These are phyloP conservation scores for Cheilosia variabilis DNA, from an alignment of 2,888 invertebrate species.

Conservation along the genomic window DNA sequence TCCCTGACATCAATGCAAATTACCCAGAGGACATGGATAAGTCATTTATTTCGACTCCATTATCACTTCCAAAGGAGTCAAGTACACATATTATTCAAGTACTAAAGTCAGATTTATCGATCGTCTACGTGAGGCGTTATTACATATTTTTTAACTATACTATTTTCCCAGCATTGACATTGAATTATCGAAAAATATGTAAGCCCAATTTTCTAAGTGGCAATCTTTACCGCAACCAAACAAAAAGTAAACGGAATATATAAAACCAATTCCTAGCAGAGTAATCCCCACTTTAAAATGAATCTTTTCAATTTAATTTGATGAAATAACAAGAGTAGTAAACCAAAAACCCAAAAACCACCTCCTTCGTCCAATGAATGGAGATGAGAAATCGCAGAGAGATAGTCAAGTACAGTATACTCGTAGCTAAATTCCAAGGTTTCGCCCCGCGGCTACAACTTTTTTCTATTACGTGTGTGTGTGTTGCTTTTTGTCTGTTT, in stretches of 20 bases:
- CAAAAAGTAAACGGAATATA: not conserved
- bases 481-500: slow-evolving; percentile 19
- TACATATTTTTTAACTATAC: no score
- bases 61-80: no score
- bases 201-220: no score
- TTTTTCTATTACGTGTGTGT: not conserved
- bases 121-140: no score
- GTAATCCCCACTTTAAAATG: slow-evolving; percentile 29
- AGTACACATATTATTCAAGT: no score
- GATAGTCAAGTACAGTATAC: slow-evolving; percentile 25
- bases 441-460: slow-evolving; percentile 21
- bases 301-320: slow-evolving; percentile 48
- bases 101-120: no score
- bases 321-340: slow-evolving; percentile 33
- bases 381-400: slow-evolving; percentile 31
- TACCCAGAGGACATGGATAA: no score
- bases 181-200: no score
- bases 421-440: slow-evolving; percentile 39
- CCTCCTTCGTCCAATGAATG: slow-evolving; percentile 37
- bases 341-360: slow-evolving; percentile 23
- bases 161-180: no score
- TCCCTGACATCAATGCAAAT: no score
- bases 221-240: not conserved
- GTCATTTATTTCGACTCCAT: no score
- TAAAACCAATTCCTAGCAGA: slow-evolving; percentile 10